Evolutionary conservation across 2,888 invertebrate species (phyloP), one percentile per base, ranked within the genome.

Genomic region (Netelia inedita): DNA sequence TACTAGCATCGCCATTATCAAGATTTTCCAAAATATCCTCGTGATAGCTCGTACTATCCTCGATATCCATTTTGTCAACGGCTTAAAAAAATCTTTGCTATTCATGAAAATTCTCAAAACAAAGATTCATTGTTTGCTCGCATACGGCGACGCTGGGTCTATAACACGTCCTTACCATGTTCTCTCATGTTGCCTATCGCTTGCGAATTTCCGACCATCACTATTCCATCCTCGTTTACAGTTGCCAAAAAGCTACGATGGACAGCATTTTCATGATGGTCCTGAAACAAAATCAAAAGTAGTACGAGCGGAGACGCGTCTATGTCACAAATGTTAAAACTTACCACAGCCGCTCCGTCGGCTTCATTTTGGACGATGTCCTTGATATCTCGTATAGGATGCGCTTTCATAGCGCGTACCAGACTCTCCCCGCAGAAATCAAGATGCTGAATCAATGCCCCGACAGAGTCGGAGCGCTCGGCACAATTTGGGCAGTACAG

Each of bases 401-500:
- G 59, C 1, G 23, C 55, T 1, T 72, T 50, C 11, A 57, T 28
- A 9, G n/a, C 21, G 6, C 35, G 35, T 10, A 89, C 88, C 0
- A 76, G 16, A 1, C 63, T 83, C 53, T 89, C 88, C 14, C 92
- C 92, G 74, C 93, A 93, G 10, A 86, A 88, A 88, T 94, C 95
- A 85, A 96, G 93, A 92, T 96, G 96, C 72, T 95, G 94, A 85
- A 95, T 94, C 63, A 96, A 94, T 65, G 95, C 94, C 71, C 94
- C 92, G 73, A 96, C 91, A 3, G 95, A 95, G 66, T 95, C 93
- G 86, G 94, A 95, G 88, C 95, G 94, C 87, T 93, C 92, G 43
- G 94, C 94, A 91, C 96, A 96, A 84, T 95, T 92, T 21, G 96
- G 95, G 89, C 96, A 96, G 88, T 94, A 93, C 80, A 96, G 91